These are phyloP conservation scores for Hermetia illucens DNA, from an alignment of 1,140 invertebrate genomes.

Conservation along the genomic window DNA sequence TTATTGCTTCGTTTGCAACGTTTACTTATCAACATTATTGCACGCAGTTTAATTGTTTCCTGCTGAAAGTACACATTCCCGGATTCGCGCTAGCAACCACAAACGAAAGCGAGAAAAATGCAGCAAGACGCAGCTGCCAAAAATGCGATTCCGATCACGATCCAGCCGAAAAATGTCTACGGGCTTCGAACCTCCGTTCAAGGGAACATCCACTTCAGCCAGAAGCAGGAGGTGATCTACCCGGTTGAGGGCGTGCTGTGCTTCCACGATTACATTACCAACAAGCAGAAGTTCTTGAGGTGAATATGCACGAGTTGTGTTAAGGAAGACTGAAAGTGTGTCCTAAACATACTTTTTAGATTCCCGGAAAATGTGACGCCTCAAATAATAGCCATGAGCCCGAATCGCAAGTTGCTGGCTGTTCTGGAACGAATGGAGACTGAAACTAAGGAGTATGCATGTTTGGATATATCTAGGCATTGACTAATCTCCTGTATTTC, in stretches of 20 bases:
- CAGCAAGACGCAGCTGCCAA: too few relatives aligned
- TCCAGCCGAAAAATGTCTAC: conserved; percentile 39
- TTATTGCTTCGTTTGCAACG: too few relatives aligned
- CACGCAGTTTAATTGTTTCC: too few relatives aligned
- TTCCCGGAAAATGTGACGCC: conserved; percentile 21
- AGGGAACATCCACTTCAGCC: conserved; percentile 43
- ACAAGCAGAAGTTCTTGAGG: conserved; percentile 34
- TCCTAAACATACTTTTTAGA: conserved; percentile 3
- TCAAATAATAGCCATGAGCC: conserved; percentile 20
- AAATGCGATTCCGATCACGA: conserved; percentile 13
- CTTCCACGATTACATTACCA: conserved; percentile 38
- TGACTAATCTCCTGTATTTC: too few relatives aligned
- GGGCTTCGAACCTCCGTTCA: conserved; percentile 41
- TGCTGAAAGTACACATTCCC: too few relatives aligned
- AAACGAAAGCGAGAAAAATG: too few relatives aligned
- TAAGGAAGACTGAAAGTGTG: too few relatives aligned
- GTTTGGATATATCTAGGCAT: too few relatives aligned
- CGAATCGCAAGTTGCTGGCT: conserved; percentile 22
- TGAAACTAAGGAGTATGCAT: too few relatives aligned
- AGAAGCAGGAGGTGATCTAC: conserved; percentile 45
- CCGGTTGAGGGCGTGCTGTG: conserved; percentile 43
- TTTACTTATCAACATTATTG: too few relatives aligned
- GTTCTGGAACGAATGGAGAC: conserved; percentile 15
- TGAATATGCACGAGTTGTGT: conserved; percentile 39
- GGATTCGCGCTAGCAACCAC: too few relatives aligned